A percentile compares a stretch with the other conserved stretches of the same genome.
Conservation (phyloP, 2,888 invertebrate genomes). For the Drosophila dives region DNA sequence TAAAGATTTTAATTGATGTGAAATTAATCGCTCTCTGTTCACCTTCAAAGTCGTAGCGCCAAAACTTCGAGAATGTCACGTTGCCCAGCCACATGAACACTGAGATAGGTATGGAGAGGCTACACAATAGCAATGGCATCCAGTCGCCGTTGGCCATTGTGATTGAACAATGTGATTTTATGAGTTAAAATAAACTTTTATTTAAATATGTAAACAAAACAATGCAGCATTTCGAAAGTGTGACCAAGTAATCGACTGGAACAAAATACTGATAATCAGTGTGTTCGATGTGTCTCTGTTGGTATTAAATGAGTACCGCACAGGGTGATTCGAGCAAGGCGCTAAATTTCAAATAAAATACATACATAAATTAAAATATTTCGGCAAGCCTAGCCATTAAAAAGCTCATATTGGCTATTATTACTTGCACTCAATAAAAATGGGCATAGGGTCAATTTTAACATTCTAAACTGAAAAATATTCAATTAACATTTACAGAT, state of each 20-base stretch:
- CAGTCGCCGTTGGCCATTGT: slow-evolving; percentile 56
- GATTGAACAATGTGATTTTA: neutral
- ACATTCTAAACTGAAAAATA: neutral
- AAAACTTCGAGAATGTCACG: slow-evolving; percentile 88
- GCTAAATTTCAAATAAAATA: slow-evolving; percentile 21
- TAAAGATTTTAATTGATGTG: neutral
- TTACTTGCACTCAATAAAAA: slow-evolving; percentile 14
- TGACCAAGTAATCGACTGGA: slow-evolving; percentile 9
- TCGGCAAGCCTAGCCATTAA: neutral
- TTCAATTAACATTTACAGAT: slow-evolving; percentile 50
- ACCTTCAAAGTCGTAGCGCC: slow-evolving; percentile 87
- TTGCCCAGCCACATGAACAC: slow-evolving; percentile 91
- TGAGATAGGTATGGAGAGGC: slow-evolving; percentile 90
- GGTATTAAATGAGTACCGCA: slow-evolving; percentile 13
- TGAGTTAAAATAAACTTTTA: slow-evolving; percentile 15
- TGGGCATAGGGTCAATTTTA: slow-evolving; percentile 1
- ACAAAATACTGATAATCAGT: slow-evolving; percentile 17
- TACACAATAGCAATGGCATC: slow-evolving; percentile 88
- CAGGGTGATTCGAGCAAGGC: slow-evolving; percentile 29
- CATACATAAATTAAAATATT: no score
- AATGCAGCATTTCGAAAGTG: slow-evolving; percentile 13
- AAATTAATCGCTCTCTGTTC: slow-evolving; percentile 44
- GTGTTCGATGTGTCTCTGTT: neutral
- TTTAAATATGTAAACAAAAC: slow-evolving; percentile 55
- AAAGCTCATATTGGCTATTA: neutral